Base-by-base conservation (phyloP, 1,140 invertebrate genomes). In the Lepidostoma basale region DNA sequence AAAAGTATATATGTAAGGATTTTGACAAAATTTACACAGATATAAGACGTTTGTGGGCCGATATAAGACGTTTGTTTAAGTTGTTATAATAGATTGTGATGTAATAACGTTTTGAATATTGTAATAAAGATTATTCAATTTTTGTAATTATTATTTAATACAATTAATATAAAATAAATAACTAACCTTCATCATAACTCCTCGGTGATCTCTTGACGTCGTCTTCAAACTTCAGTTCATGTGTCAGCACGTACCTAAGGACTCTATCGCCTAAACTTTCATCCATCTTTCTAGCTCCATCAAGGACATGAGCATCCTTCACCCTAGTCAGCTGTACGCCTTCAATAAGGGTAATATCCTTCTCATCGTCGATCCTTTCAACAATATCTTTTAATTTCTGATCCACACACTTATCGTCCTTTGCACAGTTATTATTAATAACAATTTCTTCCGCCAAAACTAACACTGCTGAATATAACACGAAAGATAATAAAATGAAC, bases 381-480 rank as follows among this genome's bases (percentile, higher is more conserved):
- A 84, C 75, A 74, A 81, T 77, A 49, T 75, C 75, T 40, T 80
- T 75, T 72, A 84, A 69, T 64, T 83, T 76, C 67, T 76, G 75
- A 74, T 84, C 81, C 23, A 74, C 65, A 68, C 75, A 75, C 59
- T 68, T 58, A 16, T 75, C 54, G 70, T 74, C 71, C 16, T 71
- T 72, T 10, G 62, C 64, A 68, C 73, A 74, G 9, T 60, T 45
- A 23, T 63, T 33, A 28, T 70, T 63, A n/a, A 73, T 63, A 45
- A 66, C 65, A 20, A 66, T 47, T 5, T 62, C 47, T 1, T 58
- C 49, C 18, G 44, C 30, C n/a, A 25, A 59, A 39, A 52, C 62
- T 36, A 52, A 26, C 8, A 16, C 4, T 56, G 54, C 12, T 42
- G 40, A n/a, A 14, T 28, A 42, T 62, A 56, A 58, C 22, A 47